Base-by-base conservation (phyloP, 2,797 vertebrate species). In the Enteromius anoplus region DNA sequence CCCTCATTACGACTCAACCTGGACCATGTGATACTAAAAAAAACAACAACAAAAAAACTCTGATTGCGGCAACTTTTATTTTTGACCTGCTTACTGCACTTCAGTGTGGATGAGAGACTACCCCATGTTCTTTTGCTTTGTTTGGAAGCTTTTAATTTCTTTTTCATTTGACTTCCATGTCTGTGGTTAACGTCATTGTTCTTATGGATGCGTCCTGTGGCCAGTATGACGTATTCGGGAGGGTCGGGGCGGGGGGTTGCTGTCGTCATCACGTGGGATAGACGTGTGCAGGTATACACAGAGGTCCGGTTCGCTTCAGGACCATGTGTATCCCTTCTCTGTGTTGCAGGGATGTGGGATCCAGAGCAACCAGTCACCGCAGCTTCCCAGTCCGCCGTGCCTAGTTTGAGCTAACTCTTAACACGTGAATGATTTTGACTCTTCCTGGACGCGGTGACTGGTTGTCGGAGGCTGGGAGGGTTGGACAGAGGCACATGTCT, bases 21-120 rank as follows among this genome's bases (percentile, higher is more conserved):
- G 96, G 95, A 94, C 95, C 96, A 95, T 96, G 96, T 96, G 94
- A 92, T 96, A 98, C 96, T 98, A 97, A 97, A 88, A 86, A 89
- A 89, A 70, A 86, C 92, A 92, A 45, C 3, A 45, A 2, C 0
- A 26, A 1, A 7, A 45, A 45, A 40, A 2, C 93, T 92, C 91
- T 93, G 92, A 93, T 92, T 93, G 89, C 86, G 78, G 88, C 89
- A 86, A 87, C 92, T 94, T 95, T 92, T 94, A 95, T 94, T 92
- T 86, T 70, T 77, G 49, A 94, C 93, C 93, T 95, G 95, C 96
- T 97, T 96, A 89, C 94, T 91, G 93, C 96, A 95, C 95, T 91
- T 94, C 93, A 92, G 92, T 94, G 95, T 96, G 95, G 94, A 97
- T 92, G 95, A 94, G 95, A 96, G 94, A 95, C 93, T 91, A 93